Conservation (phyloP, 2,113 vertebrate genomes). For the Apeltes quadracus region DNA sequence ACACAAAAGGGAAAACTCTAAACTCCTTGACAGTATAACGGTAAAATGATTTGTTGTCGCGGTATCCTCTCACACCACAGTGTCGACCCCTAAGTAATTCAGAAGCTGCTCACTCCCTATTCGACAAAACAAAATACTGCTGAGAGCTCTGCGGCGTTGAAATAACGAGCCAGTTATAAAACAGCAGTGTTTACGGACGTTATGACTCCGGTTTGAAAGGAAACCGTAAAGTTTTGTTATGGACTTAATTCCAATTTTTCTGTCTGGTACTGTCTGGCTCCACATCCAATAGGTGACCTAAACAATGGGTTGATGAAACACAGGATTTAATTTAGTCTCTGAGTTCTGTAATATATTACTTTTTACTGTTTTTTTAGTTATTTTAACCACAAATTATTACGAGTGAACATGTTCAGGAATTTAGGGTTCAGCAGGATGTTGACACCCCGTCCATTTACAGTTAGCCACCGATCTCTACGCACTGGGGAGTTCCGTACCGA, state of each 20-base stretch:
- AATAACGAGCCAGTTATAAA: slow-evolving; percentile 48
- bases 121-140: slow-evolving; percentile 2
- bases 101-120: neutral
- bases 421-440: no score
- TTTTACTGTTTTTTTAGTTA: slow-evolving; percentile 16
- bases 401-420: no score
- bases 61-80: slow-evolving; percentile 36
- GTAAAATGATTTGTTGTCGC: slow-evolving; percentile 48
- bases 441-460: no score
- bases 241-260: slow-evolving; percentile 48
- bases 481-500: no score
- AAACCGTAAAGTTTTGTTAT: slow-evolving; percentile 34
- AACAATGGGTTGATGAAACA: slow-evolving; percentile 31
- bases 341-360: slow-evolving; percentile 7
- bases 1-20: slow-evolving; percentile 47
- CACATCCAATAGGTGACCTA: slow-evolving; percentile 41
- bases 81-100: slow-evolving; percentile 33
- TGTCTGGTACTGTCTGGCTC: slow-evolving; percentile 45
- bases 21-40: slow-evolving; percentile 46
- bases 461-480: no score
- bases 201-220: slow-evolving; percentile 40
- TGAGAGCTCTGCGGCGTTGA: slow-evolving; percentile 23
- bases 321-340: slow-evolving; percentile 17
- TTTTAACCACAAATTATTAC: slow-evolving; percentile 6
- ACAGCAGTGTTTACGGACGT: slow-evolving; percentile 49